A percentile compares a stretch with the other conserved stretches of the same genome.
These are phyloP conservation scores for Didymodactylos carnosus DNA, from an alignment of 2,888 invertebrate species.

Conservation along the genomic window DNA sequence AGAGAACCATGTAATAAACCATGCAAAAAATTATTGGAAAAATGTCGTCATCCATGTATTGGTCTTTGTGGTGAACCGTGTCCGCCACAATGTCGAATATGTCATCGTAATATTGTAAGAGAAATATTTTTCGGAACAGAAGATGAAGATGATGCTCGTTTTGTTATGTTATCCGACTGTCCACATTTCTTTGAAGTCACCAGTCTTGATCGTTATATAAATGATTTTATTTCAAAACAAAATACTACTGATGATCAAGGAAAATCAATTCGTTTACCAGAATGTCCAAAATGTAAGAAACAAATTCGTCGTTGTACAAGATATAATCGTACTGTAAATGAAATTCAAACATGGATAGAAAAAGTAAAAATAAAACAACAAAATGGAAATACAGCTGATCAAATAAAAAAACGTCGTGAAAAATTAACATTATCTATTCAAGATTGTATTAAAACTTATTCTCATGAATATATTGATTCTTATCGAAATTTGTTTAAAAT, in stretches of 20 bases:
- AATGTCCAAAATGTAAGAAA: constrained; percentile 44
- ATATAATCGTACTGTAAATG: constrained; percentile 40
- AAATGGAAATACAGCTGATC: too few species aligned
- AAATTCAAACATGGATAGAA: not conserved
- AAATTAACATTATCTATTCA: too few species aligned
- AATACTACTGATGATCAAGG: constrained; percentile 12
- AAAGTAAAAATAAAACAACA: not conserved
- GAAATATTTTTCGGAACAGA: constrained; percentile 31
- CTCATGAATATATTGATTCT: too few species aligned
- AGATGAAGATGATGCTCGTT: constrained; percentile 38
- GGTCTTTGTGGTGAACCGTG: constrained; percentile 50
- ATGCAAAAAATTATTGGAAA: constrained; percentile 1
- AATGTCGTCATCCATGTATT: constrained; percentile 23
- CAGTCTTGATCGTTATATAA: constrained; percentile 28
- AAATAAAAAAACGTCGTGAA: too few species aligned
- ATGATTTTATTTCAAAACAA: not conserved
- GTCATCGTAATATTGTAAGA: constrained; percentile 29
- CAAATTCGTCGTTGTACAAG: constrained; percentile 42
- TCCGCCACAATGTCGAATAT: constrained; percentile 41
- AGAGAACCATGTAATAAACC: constrained; percentile 14
- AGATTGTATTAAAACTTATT: too few species aligned
- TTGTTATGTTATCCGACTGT: constrained; percentile 28
- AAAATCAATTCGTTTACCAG: constrained; percentile 25
- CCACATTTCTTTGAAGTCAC: constrained; percentile 28
- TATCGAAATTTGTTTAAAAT: too few species aligned